phyloP scores from a whole-genome alignment of 1,140 invertebrate genomes.

The Brachionus calyciflorus region DNA sequence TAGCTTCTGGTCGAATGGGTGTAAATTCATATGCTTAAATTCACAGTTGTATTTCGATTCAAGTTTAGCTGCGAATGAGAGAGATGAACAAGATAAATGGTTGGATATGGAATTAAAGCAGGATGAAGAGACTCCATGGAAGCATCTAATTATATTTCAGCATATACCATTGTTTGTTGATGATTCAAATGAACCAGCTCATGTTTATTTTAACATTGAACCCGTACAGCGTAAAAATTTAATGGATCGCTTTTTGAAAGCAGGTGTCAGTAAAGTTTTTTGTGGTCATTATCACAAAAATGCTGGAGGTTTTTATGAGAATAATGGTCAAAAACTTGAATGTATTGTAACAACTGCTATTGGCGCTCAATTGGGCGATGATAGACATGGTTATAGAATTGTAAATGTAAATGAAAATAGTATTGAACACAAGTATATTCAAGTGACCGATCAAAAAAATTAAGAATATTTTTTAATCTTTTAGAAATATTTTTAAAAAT shows the following conservation, averaged over 20 bases:
- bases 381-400: constrained; percentile 61
- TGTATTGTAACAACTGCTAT: constrained; percentile 64
- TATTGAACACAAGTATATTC: constrained; percentile 58
- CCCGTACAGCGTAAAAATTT: constrained; percentile 54
- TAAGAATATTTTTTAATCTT: no score
- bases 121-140: constrained; percentile 45
- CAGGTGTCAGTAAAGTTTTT: constrained; percentile 59
- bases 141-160: constrained; percentile 63
- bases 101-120: constrained; percentile 55
- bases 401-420: constrained; percentile 57
- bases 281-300: constrained; percentile 66
- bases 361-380: constrained; percentile 61
- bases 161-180: constrained; percentile 65
- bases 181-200: constrained; percentile 56
- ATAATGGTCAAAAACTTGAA: constrained; percentile 54
- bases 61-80: constrained; percentile 51
- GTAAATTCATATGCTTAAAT: constrained; percentile 65
- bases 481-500: no score
- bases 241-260: constrained; percentile 60
- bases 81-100: constrained; percentile 61
- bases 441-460: constrained; percentile 43
- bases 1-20: constrained; percentile 63
- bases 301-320: constrained; percentile 58
- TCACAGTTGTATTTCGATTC: constrained; percentile 62
- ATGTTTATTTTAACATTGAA: constrained; percentile 61